phyloP scores from a whole-genome alignment of 1,140 invertebrate species.

The Cyphomyrmex costatus region DNA sequence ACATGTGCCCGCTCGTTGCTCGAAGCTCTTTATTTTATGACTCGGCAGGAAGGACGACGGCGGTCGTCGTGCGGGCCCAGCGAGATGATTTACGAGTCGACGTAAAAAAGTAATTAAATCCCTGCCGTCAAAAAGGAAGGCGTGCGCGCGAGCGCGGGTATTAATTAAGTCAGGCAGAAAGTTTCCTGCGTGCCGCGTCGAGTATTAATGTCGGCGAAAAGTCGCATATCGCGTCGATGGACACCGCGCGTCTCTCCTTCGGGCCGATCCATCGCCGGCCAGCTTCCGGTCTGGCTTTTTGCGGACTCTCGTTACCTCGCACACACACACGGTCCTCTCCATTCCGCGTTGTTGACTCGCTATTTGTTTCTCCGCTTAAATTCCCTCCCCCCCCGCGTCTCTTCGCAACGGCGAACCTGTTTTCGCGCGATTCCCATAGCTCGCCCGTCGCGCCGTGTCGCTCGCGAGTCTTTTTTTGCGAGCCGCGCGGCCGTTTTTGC shows the following conservation, averaged over 20 bases:
- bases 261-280: neutral
- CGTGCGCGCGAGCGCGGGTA: slow-evolving; percentile 70
- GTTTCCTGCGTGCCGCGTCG: slow-evolving; percentile 64
- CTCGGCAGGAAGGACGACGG: slow-evolving; percentile 78
- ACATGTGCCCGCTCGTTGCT: slow-evolving; percentile 71
- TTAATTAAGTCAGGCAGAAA: slow-evolving; percentile 82
- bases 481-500: slow-evolving; percentile 36
- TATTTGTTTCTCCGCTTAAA: slow-evolving; percentile 38
- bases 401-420: slow-evolving; percentile 24
- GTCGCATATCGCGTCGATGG: slow-evolving; percentile 55
- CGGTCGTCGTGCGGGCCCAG: slow-evolving; percentile 64
- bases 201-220: slow-evolving; percentile 80
- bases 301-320: slow-evolving; percentile 35
- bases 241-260: slow-evolving; percentile 52
- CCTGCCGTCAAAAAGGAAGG: slow-evolving; percentile 75
- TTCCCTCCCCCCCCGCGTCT: neutral
- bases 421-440: slow-evolving; percentile 24
- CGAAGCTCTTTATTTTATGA: slow-evolving; percentile 80
- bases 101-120: slow-evolving; percentile 86
- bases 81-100: slow-evolving; percentile 84
- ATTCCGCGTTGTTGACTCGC: slow-evolving; percentile 26
- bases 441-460: neutral
- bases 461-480: neutral
- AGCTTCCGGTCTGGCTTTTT: slow-evolving; percentile 32
- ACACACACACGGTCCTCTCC: neutral